Conservation (phyloP, 2,888 invertebrate species). For the Plemyria rubiginata region DNA sequence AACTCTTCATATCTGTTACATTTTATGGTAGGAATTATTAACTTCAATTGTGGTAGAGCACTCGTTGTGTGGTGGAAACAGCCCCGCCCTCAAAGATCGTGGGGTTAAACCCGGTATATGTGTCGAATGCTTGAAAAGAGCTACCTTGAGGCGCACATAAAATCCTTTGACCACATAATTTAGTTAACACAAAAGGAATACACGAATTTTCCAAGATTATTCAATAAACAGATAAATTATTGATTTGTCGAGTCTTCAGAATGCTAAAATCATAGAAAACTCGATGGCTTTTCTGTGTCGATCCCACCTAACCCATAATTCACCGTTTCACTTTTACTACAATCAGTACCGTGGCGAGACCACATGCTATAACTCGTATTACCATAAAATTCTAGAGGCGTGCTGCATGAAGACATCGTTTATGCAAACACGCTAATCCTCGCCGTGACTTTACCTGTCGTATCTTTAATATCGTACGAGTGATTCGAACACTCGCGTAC, state of each 20-base stretch:
- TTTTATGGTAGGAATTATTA: background rate
- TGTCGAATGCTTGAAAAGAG: too few species aligned
- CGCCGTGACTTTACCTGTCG: conserved; percentile 19
- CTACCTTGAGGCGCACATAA: too few species aligned
- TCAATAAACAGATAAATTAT: too few species aligned
- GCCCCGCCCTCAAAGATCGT: too few species aligned
- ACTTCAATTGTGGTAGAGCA: too few species aligned
- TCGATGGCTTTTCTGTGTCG: background rate
- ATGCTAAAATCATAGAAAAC: background rate
- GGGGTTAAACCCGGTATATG: too few species aligned
- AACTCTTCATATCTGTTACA: background rate
- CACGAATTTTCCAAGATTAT: too few species aligned
- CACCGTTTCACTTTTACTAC: conserved; percentile 7
- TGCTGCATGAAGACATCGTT: conserved; percentile 15
- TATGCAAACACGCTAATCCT: conserved; percentile 20
- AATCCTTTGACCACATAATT: too few species aligned
- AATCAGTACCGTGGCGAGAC: conserved; percentile 7
- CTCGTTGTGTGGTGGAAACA: too few species aligned
- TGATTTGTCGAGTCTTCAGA: background rate
- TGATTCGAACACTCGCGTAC: background rate
- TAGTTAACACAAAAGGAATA: too few species aligned
- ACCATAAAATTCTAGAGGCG: conserved; percentile 13
- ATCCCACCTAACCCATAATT: background rate
- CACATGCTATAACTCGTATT: conserved; percentile 15
- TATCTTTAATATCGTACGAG: background rate